phyloP scores from a whole-genome alignment of 2,888 invertebrate species.

The Mesopsocus fuscifrons region DNA sequence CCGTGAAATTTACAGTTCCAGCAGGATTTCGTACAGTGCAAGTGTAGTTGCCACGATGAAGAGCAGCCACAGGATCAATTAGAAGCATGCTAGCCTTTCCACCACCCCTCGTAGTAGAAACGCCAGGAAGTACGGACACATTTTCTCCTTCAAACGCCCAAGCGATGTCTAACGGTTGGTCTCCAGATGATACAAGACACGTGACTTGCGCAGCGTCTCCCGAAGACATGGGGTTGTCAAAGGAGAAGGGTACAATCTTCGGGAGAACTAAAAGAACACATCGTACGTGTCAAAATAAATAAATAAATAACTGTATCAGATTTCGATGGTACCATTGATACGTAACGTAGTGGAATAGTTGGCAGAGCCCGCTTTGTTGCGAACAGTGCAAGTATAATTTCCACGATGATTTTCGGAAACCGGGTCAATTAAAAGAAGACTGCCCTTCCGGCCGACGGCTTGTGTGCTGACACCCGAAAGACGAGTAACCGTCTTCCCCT shows the following conservation, averaged over 20 bases:
- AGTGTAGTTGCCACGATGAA: slow-evolving; percentile 32
- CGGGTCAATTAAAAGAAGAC: slow-evolving; percentile 16
- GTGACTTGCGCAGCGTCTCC: slow-evolving; percentile 20
- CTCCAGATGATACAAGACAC: slow-evolving; percentile 22
- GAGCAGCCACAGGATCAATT: slow-evolving; percentile 24
- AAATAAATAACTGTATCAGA: neutral
- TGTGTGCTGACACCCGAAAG: slow-evolving; percentile 11
- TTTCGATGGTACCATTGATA: slow-evolving; percentile 32
- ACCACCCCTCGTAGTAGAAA: slow-evolving; percentile 17
- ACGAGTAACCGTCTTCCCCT: slow-evolving; percentile 20
- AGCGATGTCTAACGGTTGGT: slow-evolving; percentile 24
- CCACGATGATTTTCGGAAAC: slow-evolving; percentile 39
- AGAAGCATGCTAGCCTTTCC: slow-evolving; percentile 19
- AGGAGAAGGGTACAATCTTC: slow-evolving; percentile 38
- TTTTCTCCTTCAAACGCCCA: slow-evolving; percentile 25
- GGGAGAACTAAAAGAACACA: slow-evolving; percentile 31
- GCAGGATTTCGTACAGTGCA: slow-evolving; percentile 36
- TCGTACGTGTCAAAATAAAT: slow-evolving; percentile 10
- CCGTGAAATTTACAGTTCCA: slow-evolving; percentile 31
- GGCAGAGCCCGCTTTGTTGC: slow-evolving; percentile 35
- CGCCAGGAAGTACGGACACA: neutral
- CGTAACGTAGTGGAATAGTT: slow-evolving; percentile 34
- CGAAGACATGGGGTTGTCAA: slow-evolving; percentile 24
- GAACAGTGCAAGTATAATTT: slow-evolving; percentile 39
- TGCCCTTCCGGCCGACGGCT: slow-evolving; percentile 19